Evolutionary conservation across 2,113 vertebrate genomes (phyloP).

Genomic region (Pseudopipra pipra): DNA sequence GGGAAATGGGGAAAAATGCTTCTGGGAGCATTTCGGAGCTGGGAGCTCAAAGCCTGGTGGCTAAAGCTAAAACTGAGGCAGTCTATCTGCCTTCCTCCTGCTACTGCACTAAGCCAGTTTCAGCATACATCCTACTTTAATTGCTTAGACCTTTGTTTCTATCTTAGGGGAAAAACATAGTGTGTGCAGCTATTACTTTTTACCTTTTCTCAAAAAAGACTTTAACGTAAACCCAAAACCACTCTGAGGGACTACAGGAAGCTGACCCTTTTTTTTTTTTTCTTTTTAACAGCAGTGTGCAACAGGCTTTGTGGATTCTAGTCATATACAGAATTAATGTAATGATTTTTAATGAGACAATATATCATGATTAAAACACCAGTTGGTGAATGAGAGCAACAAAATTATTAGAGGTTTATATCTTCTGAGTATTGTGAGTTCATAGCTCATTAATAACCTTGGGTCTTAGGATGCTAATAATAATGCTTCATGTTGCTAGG

Average conservation of each 20-base stretch:
- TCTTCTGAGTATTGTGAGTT: neutral
- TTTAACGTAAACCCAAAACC: neutral
- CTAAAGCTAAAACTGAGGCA: neutral
- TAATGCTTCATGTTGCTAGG: conserved; percentile 40
- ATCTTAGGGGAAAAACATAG: neutral
- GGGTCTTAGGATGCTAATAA: conserved; percentile 1
- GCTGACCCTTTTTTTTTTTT: neutral
- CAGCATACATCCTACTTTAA: neutral
- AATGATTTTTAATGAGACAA: conserved; percentile 22
- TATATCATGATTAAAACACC: conserved; percentile 10
- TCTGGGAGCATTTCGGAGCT: neutral
- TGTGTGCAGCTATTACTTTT: rapidly evolving
- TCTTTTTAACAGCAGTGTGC: neutral
- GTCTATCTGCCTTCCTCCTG: neutral
- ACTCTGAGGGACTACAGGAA: neutral
- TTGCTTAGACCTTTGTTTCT: neutral
- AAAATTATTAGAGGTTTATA: conserved; percentile 9
- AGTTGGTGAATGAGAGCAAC: conserved; percentile 10
- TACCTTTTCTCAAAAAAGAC: neutral
- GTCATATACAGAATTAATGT: neutral
- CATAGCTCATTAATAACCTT: conserved; percentile 16
- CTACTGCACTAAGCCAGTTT: neutral
- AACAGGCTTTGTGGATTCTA: neutral
- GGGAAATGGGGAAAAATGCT: neutral
- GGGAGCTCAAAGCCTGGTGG: neutral